phyloP scores from a whole-genome alignment of 1,140 invertebrate species.

The Camponotus pennsylvanicus region DNA sequence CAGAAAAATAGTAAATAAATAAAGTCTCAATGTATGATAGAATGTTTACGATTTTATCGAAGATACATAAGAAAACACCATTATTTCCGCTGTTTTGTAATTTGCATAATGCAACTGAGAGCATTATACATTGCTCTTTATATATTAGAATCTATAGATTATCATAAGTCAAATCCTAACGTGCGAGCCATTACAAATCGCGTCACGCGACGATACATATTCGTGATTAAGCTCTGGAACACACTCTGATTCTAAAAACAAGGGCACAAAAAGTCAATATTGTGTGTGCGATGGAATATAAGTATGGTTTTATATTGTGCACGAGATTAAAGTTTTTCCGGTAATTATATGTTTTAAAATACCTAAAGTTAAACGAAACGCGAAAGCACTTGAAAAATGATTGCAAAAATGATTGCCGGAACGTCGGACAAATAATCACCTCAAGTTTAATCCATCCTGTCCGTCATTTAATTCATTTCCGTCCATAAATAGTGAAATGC shows the following conservation, averaged over 20 bases:
- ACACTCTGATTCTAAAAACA: not conserved
- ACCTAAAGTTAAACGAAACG: not conserved
- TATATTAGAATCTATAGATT: slow-evolving; percentile 8
- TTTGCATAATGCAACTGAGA: not conserved
- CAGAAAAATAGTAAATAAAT: not conserved
- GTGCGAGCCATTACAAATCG: not conserved
- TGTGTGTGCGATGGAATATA: not conserved
- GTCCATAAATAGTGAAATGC: not conserved
- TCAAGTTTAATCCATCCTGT: not conserved
- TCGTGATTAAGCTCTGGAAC: not conserved
- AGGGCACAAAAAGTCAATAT: slow-evolving; percentile 8
- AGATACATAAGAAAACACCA: not conserved
- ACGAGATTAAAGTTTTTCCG: not conserved
- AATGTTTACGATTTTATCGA: not conserved
- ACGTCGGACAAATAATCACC: not conserved
- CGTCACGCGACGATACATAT: slow-evolving; percentile 25
- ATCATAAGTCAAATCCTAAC: slow-evolving; percentile 1
- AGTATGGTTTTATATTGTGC: not conserved
- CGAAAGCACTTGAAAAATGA: not conserved
- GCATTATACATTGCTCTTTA: not conserved
- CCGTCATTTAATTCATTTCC: not conserved
- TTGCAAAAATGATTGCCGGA: not conserved
- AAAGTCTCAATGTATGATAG: not conserved
- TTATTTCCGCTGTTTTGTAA: not conserved
- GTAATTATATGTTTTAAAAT: not conserved